Conservation (phyloP, 2,113 vertebrate genomes). For the Xiphophorus maculatus region DNA sequence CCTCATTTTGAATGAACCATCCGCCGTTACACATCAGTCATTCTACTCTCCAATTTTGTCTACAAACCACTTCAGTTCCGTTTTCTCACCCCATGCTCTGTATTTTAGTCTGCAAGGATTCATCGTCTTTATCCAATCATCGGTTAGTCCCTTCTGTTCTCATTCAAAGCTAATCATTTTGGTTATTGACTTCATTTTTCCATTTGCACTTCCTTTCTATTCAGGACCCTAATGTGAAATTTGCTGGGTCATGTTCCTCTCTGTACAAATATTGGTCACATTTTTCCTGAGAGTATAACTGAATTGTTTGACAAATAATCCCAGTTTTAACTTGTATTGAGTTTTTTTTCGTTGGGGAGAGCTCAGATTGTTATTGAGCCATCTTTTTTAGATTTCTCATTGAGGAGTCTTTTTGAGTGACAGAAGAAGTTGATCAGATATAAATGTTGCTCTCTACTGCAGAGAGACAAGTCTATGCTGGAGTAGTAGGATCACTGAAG, state of each 20-base stretch:
- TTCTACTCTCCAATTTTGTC: not conserved
- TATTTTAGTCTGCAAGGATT: not conserved
- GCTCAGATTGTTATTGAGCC: not conserved
- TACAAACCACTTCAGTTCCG: not conserved
- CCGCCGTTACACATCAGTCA: slow-evolving; percentile 11
- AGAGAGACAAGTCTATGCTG: no score
- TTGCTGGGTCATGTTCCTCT: not conserved
- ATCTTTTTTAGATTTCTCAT: not conserved
- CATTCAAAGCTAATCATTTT: not conserved
- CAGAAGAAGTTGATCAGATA: not conserved
- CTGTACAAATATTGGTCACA: not conserved
- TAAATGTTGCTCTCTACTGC: not conserved
- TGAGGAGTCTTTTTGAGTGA: not conserved
- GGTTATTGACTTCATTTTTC: not conserved
- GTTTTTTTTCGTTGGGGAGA: not conserved
- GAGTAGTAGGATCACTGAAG: no score
- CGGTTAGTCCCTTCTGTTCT: not conserved
- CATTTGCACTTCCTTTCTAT: slow-evolving; percentile 13
- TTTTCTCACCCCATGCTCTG: not conserved
- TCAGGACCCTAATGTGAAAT: slow-evolving; percentile 12
- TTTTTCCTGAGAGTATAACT: not conserved
- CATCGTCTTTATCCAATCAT: slow-evolving; percentile 11
- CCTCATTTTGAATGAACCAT: slow-evolving; percentile 1
- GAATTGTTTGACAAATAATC: not conserved
- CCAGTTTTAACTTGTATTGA: no score